phyloP scores from a whole-genome alignment of 2,113 vertebrate species.

The Ammodytes dubius region DNA sequence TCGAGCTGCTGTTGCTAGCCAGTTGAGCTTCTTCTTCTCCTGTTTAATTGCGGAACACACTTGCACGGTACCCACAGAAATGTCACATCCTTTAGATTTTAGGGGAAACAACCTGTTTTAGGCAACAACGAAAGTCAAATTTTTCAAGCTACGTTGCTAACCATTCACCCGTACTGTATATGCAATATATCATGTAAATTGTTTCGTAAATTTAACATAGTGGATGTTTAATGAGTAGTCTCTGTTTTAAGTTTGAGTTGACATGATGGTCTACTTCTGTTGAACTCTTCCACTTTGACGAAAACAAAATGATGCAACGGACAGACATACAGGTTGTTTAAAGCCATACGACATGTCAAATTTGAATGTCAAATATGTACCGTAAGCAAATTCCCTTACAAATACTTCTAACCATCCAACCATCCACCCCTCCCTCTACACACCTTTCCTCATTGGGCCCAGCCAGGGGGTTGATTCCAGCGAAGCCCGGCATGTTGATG shows the following conservation, averaged over 20 bases:
- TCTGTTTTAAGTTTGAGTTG: background rate
- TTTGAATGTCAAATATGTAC: background rate
- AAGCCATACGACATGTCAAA: background rate
- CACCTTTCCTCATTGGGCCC: slow-evolving; percentile 93
- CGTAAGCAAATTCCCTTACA: background rate
- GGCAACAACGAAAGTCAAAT: no score
- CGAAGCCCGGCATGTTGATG: slow-evolving; percentile 92
- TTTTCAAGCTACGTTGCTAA: no score
- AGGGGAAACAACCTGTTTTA: no score
- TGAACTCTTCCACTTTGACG: background rate
- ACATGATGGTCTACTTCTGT: background rate
- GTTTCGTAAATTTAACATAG: no score
- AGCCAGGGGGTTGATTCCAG: slow-evolving; percentile 88
- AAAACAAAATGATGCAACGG: background rate
- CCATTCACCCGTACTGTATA: no score
- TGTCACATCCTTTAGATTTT: no score
- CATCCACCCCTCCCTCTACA: background rate
- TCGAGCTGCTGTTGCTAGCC: no score
- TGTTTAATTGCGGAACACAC: no score
- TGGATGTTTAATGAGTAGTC: no score
- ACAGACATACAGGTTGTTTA: background rate
- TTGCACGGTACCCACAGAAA: no score
- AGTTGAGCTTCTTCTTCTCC: no score
- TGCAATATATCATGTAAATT: no score
- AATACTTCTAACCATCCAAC: background rate